A percentile compares a stretch with the other conserved stretches of the same genome.
Evolutionary conservation across 2,888 invertebrate genomes (phyloP).

Genomic region (Chrysopilus asiliformis): DNA sequence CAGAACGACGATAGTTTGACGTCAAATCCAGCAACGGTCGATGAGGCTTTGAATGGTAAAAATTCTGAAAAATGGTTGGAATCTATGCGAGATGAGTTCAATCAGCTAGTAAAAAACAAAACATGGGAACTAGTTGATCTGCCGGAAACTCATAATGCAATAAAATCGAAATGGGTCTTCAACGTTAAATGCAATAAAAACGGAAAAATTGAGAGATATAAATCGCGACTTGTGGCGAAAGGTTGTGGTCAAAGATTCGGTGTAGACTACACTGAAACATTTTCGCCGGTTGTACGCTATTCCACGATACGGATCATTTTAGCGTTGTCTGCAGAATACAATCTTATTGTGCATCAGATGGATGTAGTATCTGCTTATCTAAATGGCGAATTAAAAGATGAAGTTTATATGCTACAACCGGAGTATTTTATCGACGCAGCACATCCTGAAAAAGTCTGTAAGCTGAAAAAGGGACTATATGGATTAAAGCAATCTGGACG

Average conservation of each 20-base stretch:
- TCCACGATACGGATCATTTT: constrained; percentile 11
- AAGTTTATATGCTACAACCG: constrained; percentile 10
- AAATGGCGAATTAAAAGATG: constrained; percentile 7
- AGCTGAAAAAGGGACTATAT: constrained; percentile 1
- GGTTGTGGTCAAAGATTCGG: constrained; percentile 14
- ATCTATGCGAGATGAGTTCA: background rate
- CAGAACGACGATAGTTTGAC: background rate
- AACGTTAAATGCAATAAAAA: no score
- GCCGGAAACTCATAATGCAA: no score
- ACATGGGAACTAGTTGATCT: background rate
- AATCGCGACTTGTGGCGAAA: constrained; percentile 10
- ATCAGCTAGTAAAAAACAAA: background rate
- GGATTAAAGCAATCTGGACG: background rate
- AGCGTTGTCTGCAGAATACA: constrained; percentile 11
- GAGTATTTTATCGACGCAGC: constrained; percentile 3
- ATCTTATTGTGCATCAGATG: constrained; percentile 8
- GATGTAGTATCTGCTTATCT: constrained; percentile 10
- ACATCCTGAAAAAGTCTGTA: background rate
- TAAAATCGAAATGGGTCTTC: no score
- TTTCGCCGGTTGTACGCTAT: constrained; percentile 14
- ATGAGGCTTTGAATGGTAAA: background rate
- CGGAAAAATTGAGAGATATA: no score
- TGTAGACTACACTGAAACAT: constrained; percentile 15
- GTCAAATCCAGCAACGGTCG: background rate
- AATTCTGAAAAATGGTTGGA: constrained; percentile 1